Conservation (phyloP, 1,140 invertebrate genomes). For the Heterodera carotae region DNA sequence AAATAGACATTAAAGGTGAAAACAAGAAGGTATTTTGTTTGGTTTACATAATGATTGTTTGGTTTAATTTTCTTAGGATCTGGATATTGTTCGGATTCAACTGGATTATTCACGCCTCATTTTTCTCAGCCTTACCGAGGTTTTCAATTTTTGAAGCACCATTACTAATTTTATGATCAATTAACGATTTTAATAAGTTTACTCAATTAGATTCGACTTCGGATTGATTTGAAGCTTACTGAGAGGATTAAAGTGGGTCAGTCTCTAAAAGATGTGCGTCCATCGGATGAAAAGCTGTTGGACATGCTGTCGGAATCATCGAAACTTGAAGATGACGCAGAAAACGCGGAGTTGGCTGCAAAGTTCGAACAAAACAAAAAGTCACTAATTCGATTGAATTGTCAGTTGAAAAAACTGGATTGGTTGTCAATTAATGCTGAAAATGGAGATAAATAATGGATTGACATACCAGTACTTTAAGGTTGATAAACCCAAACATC, state of each 20-base stretch:
- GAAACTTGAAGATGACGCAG: constrained; percentile 1
- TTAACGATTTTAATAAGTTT: neutral
- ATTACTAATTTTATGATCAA: neutral
- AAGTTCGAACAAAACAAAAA: constrained; percentile 24
- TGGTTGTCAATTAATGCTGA: constrained; percentile 29
- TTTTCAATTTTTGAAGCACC: neutral
- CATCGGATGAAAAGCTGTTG: constrained; percentile 18
- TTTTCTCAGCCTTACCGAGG: constrained; percentile 28
- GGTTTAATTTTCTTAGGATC: neutral
- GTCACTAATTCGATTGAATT: constrained; percentile 11
- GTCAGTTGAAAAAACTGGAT: constrained; percentile 25
- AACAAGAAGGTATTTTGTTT: constrained; percentile 14
- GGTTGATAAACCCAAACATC: no score
- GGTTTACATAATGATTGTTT: neutral
- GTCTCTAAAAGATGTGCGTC: constrained; percentile 15
- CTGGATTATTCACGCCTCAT: constrained; percentile 27
- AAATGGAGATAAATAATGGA: neutral
- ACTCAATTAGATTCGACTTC: constrained; percentile 6
- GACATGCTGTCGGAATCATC: constrained; percentile 1
- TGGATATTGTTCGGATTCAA: constrained; percentile 26
- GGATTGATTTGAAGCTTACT: constrained; percentile 21
- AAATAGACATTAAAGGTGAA: constrained; percentile 28
- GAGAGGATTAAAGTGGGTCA: neutral
- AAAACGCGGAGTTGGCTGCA: constrained; percentile 15
- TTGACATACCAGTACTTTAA: no score